phyloP scores from a whole-genome alignment of 1,140 invertebrate species.

The Probaryconus sp. region DNA sequence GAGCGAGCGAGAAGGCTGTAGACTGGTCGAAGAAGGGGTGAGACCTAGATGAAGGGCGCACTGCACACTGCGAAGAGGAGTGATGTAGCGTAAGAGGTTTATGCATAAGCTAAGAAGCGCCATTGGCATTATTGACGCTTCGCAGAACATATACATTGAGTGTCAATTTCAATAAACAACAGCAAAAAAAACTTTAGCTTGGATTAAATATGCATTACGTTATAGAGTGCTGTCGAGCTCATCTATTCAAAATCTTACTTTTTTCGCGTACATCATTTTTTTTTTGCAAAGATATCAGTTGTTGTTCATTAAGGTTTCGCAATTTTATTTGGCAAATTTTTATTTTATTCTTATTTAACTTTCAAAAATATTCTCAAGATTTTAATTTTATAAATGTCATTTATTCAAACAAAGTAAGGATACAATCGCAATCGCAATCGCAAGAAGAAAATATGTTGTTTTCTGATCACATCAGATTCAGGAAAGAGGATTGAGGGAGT shows the following conservation, averaged over 20 bases:
- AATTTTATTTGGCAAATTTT: too few relatives aligned
- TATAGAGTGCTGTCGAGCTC: too few relatives aligned
- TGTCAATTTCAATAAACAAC: slow-evolving; percentile 70
- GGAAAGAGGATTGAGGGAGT: slow-evolving; percentile 45
- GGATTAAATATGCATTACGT: background rate
- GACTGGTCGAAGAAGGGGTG: slow-evolving; percentile 59
- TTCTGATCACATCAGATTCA: slow-evolving; percentile 46
- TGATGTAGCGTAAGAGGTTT: slow-evolving; percentile 72
- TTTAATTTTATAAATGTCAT: too few relatives aligned
- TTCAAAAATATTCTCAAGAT: too few relatives aligned
- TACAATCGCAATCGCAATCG: too few relatives aligned
- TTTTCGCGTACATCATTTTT: too few relatives aligned
- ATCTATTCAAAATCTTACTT: too few relatives aligned
- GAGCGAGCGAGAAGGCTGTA: slow-evolving; percentile 61
- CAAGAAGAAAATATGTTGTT: slow-evolving; percentile 34
- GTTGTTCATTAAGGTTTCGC: too few relatives aligned
- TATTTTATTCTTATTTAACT: too few relatives aligned
- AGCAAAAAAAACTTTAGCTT: slow-evolving; percentile 15
- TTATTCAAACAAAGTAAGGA: too few relatives aligned
- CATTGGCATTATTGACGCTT: slow-evolving; percentile 74
- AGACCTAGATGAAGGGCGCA: slow-evolving; percentile 64
- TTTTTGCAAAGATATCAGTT: too few relatives aligned
- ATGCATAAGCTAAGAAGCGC: slow-evolving; percentile 77
- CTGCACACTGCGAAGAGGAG: slow-evolving; percentile 48
- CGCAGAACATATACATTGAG: slow-evolving; percentile 61